A percentile compares a stretch with the other conserved stretches of the same genome.
These are phyloP conservation scores for Rallus limicola DNA, from an alignment of 2,113 vertebrate species.

Conservation along the genomic window DNA sequence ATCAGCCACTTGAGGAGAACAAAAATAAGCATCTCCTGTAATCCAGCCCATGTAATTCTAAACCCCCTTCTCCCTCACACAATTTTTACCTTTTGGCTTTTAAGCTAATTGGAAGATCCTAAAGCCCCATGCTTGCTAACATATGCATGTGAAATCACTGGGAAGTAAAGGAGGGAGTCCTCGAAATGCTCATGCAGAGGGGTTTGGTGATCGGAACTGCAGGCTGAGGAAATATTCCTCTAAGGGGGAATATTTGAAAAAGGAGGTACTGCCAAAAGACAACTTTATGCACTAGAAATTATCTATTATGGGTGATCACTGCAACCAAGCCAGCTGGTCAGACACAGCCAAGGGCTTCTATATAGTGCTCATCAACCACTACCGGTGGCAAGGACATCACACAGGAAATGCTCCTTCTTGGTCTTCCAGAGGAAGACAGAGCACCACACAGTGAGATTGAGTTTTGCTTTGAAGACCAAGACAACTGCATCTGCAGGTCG, in stretches of 20 bases:
- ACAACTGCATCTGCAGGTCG: background rate
- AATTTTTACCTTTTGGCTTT: conserved; percentile 30
- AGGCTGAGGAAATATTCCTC: background rate
- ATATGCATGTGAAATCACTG: background rate
- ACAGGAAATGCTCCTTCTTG: background rate
- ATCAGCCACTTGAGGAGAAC: background rate
- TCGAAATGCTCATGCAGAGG: background rate
- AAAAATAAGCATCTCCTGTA: conserved; percentile 17
- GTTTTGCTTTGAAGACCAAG: background rate
- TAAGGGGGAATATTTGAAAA: background rate
- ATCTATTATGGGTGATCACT: background rate
- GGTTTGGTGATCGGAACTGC: background rate
- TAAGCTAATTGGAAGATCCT: conserved; percentile 13
- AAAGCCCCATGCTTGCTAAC: background rate
- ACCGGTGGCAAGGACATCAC: background rate
- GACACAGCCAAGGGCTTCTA: background rate
- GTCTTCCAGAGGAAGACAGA: background rate
- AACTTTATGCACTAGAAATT: background rate
- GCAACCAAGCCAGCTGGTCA: background rate
- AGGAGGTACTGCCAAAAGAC: background rate
- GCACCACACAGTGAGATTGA: accelerated
- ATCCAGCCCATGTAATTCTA: conserved; percentile 23
- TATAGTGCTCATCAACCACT: accelerated
- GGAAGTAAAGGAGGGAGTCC: background rate
- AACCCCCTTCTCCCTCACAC: background rate